A percentile compares a stretch with the other conserved stretches of the same genome.
These are phyloP conservation scores for Drosophila willistoni DNA, from an alignment of 1,140 invertebrate species.

Conservation along the genomic window DNA sequence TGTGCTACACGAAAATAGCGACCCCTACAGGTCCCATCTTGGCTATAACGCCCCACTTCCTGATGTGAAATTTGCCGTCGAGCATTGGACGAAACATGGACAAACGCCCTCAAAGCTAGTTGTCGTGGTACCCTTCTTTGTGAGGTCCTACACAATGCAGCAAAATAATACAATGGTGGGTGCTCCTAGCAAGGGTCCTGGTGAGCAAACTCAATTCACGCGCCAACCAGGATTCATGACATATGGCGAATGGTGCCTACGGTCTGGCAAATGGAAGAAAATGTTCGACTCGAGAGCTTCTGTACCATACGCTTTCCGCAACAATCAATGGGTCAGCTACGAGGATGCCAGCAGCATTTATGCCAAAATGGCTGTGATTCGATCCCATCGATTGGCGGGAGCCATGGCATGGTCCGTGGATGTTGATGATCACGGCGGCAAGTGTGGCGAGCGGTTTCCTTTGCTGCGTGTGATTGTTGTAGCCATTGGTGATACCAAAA, in stretches of 20 bases:
- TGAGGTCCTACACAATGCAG: slow-evolving; percentile 86
- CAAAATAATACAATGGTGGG: slow-evolving; percentile 83
- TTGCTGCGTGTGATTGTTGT: slow-evolving; percentile 77
- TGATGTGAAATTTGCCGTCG: slow-evolving; percentile 80
- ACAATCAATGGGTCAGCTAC: slow-evolving; percentile 83
- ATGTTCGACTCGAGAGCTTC: slow-evolving; percentile 52
- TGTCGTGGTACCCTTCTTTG: slow-evolving; percentile 88
- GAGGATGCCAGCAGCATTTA: slow-evolving; percentile 82
- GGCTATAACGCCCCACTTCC: slow-evolving; percentile 86
- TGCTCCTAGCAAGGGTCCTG: slow-evolving; percentile 84
- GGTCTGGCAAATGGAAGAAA: slow-evolving; percentile 32
- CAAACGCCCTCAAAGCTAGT: slow-evolving; percentile 85
- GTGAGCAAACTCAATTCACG: slow-evolving; percentile 86
- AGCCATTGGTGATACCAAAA: slow-evolving; percentile 17
- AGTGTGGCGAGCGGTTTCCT: slow-evolving; percentile 82
- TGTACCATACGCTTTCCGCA: slow-evolving; percentile 75
- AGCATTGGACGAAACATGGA: slow-evolving; percentile 85
- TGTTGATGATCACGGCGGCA: slow-evolving; percentile 84
- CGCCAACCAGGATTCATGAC: slow-evolving; percentile 87
- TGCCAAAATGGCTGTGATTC: slow-evolving; percentile 64
- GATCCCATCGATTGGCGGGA: slow-evolving; percentile 83
- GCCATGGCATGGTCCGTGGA: slow-evolving; percentile 86
- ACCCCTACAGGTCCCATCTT: slow-evolving; percentile 84
- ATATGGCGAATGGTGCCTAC: slow-evolving; percentile 88
- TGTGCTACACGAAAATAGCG: slow-evolving; percentile 89